These are phyloP conservation scores for Cosmorhoe ocellata DNA, from an alignment of 2,888 invertebrate species.

Conservation along the genomic window DNA sequence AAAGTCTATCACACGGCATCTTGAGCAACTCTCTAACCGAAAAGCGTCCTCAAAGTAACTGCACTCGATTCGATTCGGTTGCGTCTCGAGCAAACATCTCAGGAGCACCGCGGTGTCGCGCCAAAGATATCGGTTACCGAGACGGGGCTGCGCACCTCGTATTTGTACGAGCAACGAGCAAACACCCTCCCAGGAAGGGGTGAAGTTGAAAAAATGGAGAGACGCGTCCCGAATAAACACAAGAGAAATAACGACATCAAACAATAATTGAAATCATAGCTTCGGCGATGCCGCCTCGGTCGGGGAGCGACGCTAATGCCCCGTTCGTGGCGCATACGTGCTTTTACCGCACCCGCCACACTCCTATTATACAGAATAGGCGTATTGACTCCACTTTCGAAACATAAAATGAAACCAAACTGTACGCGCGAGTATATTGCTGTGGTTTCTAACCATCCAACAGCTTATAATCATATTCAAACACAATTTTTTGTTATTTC, in stretches of 20 bases:
- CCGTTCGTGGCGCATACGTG: constrained; percentile 48
- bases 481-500: no score
- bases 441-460: background rate
- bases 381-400: constrained; percentile 1
- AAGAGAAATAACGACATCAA: constrained; percentile 78
- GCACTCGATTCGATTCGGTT: constrained; percentile 65
- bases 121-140: constrained; percentile 75
- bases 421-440: background rate
- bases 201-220: constrained; percentile 73
- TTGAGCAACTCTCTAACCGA: constrained; percentile 29
- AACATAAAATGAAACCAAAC: background rate
- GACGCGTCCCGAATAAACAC: constrained; percentile 75
- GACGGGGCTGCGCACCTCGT: constrained; percentile 60
- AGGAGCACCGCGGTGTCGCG: constrained; percentile 38
- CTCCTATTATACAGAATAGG: background rate
- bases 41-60: constrained; percentile 51
- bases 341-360: constrained; percentile 20
- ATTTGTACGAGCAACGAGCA: constrained; percentile 60
- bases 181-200: constrained; percentile 51
- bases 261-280: constrained; percentile 80
- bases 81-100: constrained; percentile 66
- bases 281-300: constrained; percentile 43
- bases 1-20: constrained; percentile 28
- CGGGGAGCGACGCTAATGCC: constrained; percentile 50
- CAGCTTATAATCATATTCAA: no score